Evolutionary conservation across 2,797 vertebrate species (phyloP), one percentile per base, ranked within the genome.

Genomic region (Cephalopachus bancanus): DNA sequence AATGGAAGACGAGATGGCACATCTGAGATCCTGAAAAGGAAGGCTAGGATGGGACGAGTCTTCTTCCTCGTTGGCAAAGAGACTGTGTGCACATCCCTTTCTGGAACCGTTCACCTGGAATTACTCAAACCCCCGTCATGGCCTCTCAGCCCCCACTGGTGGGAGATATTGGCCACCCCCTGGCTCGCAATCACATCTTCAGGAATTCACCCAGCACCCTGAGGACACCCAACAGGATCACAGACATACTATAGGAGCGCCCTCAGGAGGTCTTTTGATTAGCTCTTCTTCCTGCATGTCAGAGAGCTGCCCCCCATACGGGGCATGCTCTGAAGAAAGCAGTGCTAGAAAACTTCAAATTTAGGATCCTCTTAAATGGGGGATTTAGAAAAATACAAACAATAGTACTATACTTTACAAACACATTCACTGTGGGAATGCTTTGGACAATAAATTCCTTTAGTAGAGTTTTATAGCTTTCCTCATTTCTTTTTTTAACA

Each of bases 281-380:
- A 3, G 7, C 7, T 65, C 11, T 19, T 24, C 7, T 37, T 62
- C 67, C n/a, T 51, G n/a, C 6, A 53, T 24, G 57, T 19, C 20
- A 26, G 59, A 5, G 7, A n/a, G 26, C 1, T 3, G 15, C 17
- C 19, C 6, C 8, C 9, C 0, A 0, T 12, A 16, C 8, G 10
- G 55, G 16, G 33, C 80, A 17, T 2, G 16, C 28, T 30, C 64
- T 1, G 12, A 69, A 81, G 71, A 92, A 67, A 76, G 10, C 30
- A 20, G 5, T 3, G 16, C 26, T 57, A 20, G 10, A 37, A 57
- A 37, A 53, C 62, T 71, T 72, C 33, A 26, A 0, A 64, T 84
- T 59, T 37, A 69, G 86, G 72, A 10, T 6, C 4, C 22, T 78
- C 11, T 67, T 60, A 22, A 67, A 26, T 84, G 53, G 79, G 5